Conservation (phyloP, 2,888 invertebrate species). For the Nineta flava region DNA sequence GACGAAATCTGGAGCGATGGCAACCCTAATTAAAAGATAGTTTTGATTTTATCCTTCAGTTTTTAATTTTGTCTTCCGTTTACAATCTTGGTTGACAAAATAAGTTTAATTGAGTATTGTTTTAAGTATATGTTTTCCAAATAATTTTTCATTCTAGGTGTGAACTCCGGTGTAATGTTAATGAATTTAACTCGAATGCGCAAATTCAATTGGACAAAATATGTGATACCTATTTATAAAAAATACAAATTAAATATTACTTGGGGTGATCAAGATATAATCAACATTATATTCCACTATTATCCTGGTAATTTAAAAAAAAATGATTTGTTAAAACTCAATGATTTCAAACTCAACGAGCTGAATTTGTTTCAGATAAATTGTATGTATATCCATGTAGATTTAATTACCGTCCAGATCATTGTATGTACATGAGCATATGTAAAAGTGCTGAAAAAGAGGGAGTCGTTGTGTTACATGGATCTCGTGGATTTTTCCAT, state of each 20-base stretch:
- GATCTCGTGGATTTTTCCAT: constrained; percentile 76
- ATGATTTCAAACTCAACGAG: background rate
- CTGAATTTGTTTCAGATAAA: constrained; percentile 37
- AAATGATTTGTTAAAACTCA: background rate
- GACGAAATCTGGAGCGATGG: too few relatives aligned
- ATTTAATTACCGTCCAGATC: constrained; percentile 87
- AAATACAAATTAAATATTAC: constrained; percentile 75
- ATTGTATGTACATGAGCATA: constrained; percentile 88
- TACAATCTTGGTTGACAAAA: too few relatives aligned
- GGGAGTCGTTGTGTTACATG: constrained; percentile 77
- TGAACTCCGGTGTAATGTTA: constrained; percentile 94
- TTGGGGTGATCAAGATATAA: constrained; percentile 96
- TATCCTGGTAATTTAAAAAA: constrained; percentile 41
- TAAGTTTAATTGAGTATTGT: too few relatives aligned
- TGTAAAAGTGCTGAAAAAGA: constrained; percentile 54
- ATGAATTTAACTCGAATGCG: constrained; percentile 93
- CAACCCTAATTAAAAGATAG: too few relatives aligned
- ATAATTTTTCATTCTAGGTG: constrained; percentile 36
- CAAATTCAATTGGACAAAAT: constrained; percentile 67
- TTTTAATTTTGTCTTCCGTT: too few relatives aligned
- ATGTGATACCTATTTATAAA: constrained; percentile 68
- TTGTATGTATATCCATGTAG: constrained; percentile 67
- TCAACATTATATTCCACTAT: constrained; percentile 78
- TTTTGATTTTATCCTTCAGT: too few relatives aligned
- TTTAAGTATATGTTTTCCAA: too few relatives aligned